Conservation (phyloP, 2,113 vertebrate genomes). For the Notiomystis cincta region DNA sequence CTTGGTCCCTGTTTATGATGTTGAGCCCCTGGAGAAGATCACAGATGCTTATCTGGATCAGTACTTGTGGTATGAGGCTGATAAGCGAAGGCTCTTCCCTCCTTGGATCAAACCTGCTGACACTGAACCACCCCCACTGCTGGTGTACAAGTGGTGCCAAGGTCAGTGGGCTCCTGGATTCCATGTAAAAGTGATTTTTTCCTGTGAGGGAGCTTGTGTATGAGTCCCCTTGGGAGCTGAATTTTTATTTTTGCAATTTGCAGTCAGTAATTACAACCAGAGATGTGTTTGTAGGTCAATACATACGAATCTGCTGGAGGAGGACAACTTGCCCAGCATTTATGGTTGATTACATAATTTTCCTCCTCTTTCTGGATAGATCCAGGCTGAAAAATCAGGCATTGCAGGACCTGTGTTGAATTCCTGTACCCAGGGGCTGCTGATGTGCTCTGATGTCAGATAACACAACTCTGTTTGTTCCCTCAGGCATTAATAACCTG, state of each 20-base stretch:
- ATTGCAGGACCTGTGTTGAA: accelerated
- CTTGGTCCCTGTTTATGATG: constrained; percentile 95
- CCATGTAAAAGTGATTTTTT: not conserved
- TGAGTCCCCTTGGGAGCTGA: not conserved
- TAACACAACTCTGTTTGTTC: not conserved
- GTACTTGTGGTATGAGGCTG: constrained; percentile 98
- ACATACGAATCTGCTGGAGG: accelerated
- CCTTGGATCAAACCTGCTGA: constrained; percentile 99
- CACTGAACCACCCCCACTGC: constrained; percentile 92
- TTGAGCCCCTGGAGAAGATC: constrained; percentile 97
- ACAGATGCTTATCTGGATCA: constrained; percentile 98
- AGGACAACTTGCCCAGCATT: not conserved
- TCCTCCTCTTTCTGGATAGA: not conserved
- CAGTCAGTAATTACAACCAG: not conserved
- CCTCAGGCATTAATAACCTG: constrained; percentile 93
- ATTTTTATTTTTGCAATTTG: not conserved
- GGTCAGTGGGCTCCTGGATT: constrained; percentile 69
- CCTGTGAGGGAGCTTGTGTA: accelerated
- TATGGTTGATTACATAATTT: not conserved
- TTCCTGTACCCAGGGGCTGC: not conserved
- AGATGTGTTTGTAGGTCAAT: not conserved
- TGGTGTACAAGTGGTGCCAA: constrained; percentile 99
- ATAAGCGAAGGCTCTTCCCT: constrained; percentile 94
- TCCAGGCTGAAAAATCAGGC: not conserved
- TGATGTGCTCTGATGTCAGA: not conserved